Evolutionary conservation across 2,888 invertebrate species (phyloP), one percentile per base, ranked within the genome.

Genomic region (Andrena marginata): DNA sequence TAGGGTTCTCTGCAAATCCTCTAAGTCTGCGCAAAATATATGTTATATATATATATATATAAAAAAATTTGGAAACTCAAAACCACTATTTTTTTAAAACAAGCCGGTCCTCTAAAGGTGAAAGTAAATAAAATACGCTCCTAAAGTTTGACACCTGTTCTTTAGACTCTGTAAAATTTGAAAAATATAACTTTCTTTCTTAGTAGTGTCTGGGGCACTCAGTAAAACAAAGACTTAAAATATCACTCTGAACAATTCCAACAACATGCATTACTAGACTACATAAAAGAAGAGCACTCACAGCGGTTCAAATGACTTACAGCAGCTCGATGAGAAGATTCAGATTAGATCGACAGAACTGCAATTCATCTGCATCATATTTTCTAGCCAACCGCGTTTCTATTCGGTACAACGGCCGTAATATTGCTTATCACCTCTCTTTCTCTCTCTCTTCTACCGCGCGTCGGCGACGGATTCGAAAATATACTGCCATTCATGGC

Each of bases 381-480:
- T 80, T 69, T 80, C 71, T 64, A 71, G 48, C 73, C 60, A 73
- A 76, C 64, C 67, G 77, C 73, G 82, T 75, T 78, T 85, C 77
- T 77, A 78, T 59, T 68, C 77, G 69, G 75, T 72, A 70, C 70
- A 80, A 67, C 35, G 82, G 73, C 67, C 75, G 67, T 63, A 59
- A 82, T 70, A 49, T 56, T 71, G 72, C 69, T 71, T 20, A 60
- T 67, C 72, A 73, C 83, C n/a, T 2, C 23, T 59, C 59, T 64
- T 48, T 64, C 29, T 71, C 49, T 77, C 71, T 80, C 71, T 80
- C 69, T 33, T 49, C 42, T 77, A 33, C 64, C 35, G 56, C 65
- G 76, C 75, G 65, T 73, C 67, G 73, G 65, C 63, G 35, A 82
- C 78, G 84, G 87, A 89, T 89, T 89, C 84, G 82, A 87, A 88